Evolutionary conservation across 1,140 invertebrate genomes (phyloP), one percentile per base, ranked within the genome.

Genomic region (Orussus abietinus): DNA sequence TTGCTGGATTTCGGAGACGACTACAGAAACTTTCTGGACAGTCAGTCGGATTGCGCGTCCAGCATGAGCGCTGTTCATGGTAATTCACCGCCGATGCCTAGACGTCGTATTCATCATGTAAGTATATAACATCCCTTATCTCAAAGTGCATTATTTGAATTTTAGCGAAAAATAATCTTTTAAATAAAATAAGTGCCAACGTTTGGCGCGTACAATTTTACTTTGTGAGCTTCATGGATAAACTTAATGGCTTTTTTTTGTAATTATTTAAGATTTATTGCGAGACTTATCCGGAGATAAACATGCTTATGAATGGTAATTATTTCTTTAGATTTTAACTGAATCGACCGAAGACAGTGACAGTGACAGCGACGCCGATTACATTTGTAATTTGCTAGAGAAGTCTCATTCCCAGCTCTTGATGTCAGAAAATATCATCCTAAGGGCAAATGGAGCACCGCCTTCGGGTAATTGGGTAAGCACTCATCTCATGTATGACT

Each of bases 1-100:
- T 71, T 93, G 9, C 66, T 92, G 37, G 88, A 92, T 57, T 93
- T 92, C 66, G 90, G 90, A 19, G 91, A 94, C 66, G 90, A 94
- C 73, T 94, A 94, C 69, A 77, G 90, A 59, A 85, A 84, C 53
- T 91, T 84, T 65, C 75, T 94, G 13, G 90, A 92, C 66, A 90
- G 87, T 50, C 87, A 89, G 62, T 90, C 88, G 0, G 88, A 90
- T 59, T 84, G 84, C 62, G 85, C 84, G 48, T 86, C 84, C 33
- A 86, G 84, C 43, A 78, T 88, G 49, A 85, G 85, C 19, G 80
- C 82, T 44, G 55, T 70, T 47, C 60, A 62, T 17, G 47, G 62
- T 45, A 62, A 48, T 38, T 64, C 61, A 19, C 56, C 67, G 21
- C 53, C 53, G 31, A 25, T 56, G 34, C 42, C 55, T 10, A 67